Base-by-base conservation (phyloP, 2,113 vertebrate genomes). In the Turnix velox region DNA sequence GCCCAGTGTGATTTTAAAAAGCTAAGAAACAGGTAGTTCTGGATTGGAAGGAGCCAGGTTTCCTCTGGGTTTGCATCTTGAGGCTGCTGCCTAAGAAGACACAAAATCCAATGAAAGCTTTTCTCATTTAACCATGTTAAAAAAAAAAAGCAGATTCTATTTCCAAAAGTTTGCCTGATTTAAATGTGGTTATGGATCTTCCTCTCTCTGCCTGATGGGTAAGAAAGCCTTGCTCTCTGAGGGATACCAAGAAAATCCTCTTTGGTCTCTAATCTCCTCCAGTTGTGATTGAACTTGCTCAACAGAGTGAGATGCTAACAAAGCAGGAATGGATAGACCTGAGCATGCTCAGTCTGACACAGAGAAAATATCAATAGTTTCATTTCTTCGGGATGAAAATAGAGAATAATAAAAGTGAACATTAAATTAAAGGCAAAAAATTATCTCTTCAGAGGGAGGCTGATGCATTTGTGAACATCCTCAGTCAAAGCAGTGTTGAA, bases 1-100 rank as follows among this genome's bases (percentile, higher is more conserved):
- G 87, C 84, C 91, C 87, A 68, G 37, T 89, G 87, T 89, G 92
- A 35, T 46, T 92, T 91, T 95, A 96, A 96, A 96, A 96, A 95
- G 30, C 48, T 39, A 58, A 91, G 78, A 82, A 95, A 92, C 80
- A 92, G 87, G 93, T 95, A 95, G 62, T 76, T 91, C 78, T 94
- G 92, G 71, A 84, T 91, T 5, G 54, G 87, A 95, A 89, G 62
- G 74, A 92, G 84, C 66, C 92, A 95, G 82, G 39, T 95, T 96
- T 95, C 74, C 92, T 94, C 75, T 89, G 87, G 78, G 79, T 94
- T 68, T 95, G 84, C 92, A 62, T 95, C 83, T 91, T 82, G 84
- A 94, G 84, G 78, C 84, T 46, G 59, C 77, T 94, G 93, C 74
- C 62, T 76, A 30, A 68, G 77, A 96, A 89, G 92, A 90, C 49